Conservation (phyloP, 2,797 vertebrate species). For the Centropyge bicolor region DNA sequence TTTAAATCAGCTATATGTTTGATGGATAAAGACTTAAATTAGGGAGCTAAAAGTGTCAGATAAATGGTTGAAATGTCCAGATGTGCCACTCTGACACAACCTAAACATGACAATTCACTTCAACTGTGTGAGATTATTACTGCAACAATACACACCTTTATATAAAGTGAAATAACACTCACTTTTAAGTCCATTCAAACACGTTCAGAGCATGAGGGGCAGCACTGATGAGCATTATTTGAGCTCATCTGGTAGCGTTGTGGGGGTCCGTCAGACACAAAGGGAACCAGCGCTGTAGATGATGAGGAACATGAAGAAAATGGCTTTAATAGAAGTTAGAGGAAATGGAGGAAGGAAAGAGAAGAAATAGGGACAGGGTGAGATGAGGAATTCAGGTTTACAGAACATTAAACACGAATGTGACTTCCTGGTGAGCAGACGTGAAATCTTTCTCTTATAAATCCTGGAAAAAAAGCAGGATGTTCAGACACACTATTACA, state of each 20-base stretch:
- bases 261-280: background rate
- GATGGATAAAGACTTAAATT: background rate
- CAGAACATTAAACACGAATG: slow-evolving; percentile 44
- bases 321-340: slow-evolving; percentile 6
- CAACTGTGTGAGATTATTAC: background rate
- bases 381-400: slow-evolving; percentile 29
- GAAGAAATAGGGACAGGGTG: background rate
- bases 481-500: background rate
- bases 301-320: slow-evolving; percentile 22
- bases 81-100: background rate
- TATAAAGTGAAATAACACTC: background rate
- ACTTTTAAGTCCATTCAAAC: background rate
- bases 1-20: background rate
- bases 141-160: background rate
- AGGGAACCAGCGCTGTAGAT: background rate
- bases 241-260: background rate
- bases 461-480: background rate
- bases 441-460: slow-evolving; percentile 17
- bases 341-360: background rate
- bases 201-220: background rate
- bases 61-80: background rate
- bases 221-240: background rate
- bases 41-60: too few relatives aligned
- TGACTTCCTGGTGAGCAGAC: slow-evolving; percentile 27
- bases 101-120: background rate